Evolutionary conservation across 2,113 vertebrate species (phyloP).

Genomic region (Aspiorhynchus laticeps): DNA sequence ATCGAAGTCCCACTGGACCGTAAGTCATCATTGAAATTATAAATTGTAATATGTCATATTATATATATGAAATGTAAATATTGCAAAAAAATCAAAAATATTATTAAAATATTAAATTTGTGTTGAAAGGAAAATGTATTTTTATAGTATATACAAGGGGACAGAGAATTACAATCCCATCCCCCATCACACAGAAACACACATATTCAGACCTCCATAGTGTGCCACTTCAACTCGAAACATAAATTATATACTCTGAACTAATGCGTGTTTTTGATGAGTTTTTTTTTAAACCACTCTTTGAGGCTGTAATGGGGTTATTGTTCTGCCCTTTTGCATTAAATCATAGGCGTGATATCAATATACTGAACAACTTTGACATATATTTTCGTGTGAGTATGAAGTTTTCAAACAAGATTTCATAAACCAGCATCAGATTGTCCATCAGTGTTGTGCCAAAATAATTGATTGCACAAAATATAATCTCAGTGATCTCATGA

Average conservation of each 20-base stretch:
- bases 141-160: background rate
- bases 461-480: background rate
- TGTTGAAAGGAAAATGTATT: background rate
- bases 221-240: slow-evolving; percentile 11
- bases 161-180: background rate
- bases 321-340: background rate
- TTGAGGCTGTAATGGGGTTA: background rate
- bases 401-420: slow-evolving; percentile 15
- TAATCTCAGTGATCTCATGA: background rate
- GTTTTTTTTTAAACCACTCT: slow-evolving; percentile 2
- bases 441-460: background rate
- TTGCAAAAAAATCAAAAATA: too few relatives aligned
- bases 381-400: background rate
- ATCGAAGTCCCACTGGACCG: slow-evolving; percentile 91
- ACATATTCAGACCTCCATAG: slow-evolving; percentile 22
- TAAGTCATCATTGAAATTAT: slow-evolving; percentile 74
- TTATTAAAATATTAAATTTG: too few relatives aligned
- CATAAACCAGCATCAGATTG: background rate
- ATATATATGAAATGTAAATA: too few relatives aligned
- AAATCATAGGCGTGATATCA: background rate
- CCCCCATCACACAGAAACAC: background rate
- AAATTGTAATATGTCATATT: background rate
- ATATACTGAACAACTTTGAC: background rate
- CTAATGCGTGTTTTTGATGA: slow-evolving; percentile 11
- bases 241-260: slow-evolving; percentile 6